A percentile compares a stretch with the other conserved stretches of the same genome.
Evolutionary conservation across 2,797 vertebrate genomes (phyloP).

Genomic region (Cyclura pinguis): DNA sequence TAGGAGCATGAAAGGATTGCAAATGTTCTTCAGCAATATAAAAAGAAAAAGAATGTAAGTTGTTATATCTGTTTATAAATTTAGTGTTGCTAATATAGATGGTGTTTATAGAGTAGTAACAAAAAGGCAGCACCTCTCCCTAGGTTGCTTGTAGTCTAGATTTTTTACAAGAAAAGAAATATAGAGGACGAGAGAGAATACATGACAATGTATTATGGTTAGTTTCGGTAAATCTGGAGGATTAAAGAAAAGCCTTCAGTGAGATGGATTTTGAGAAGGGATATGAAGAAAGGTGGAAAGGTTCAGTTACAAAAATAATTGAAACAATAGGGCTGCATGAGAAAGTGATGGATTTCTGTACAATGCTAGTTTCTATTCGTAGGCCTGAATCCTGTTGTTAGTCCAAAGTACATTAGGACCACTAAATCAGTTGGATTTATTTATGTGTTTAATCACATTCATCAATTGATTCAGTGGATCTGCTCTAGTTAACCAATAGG

Average conservation of each 20-base stretch:
- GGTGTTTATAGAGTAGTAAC: neutral
- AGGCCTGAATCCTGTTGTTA: no score
- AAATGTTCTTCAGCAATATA: conserved; percentile 92
- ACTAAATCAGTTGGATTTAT: no score
- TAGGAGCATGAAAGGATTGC: conserved; percentile 93
- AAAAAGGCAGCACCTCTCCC: neutral
- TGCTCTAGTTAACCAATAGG: no score
- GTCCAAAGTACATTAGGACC: no score
- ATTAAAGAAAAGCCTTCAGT: neutral
- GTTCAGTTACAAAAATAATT: no score
- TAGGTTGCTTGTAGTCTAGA: no score
- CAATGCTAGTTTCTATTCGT: neutral
- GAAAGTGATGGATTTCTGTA: neutral
- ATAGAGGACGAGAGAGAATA: neutral
- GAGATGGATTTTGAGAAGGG: no score
- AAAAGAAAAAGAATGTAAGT: conserved; percentile 94
- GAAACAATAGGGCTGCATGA: neutral
- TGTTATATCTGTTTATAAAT: conserved; percentile 14
- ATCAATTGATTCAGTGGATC: no score
- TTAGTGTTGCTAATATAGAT: neutral
- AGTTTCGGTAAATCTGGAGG: neutral
- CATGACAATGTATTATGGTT: neutral
- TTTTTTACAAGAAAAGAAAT: neutral
- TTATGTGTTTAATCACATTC: no score
- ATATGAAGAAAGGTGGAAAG: neutral